Conservation (phyloP, 2,797 vertebrate genomes). For the Alcedo quadribrachys region DNA sequence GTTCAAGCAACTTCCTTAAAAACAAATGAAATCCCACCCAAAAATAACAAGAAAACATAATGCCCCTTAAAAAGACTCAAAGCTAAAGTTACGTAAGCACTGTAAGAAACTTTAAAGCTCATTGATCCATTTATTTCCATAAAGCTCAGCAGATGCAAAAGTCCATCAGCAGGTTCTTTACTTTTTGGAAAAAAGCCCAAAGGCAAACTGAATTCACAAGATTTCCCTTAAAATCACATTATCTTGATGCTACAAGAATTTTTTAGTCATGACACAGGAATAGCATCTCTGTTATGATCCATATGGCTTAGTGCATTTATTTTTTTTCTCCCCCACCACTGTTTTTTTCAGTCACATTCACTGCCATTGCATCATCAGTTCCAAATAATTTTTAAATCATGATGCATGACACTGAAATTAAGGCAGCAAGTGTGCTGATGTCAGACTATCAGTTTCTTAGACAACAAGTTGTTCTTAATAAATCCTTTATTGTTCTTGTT, state of each 20-base stretch:
- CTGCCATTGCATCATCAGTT: not conserved
- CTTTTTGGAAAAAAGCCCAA: constrained; percentile 13
- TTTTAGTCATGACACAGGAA: constrained; percentile 37
- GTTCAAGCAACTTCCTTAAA: not conserved
- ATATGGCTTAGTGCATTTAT: not conserved
- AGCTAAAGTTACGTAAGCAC: not conserved
- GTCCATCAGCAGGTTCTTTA: not conserved
- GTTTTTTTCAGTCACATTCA: constrained; percentile 1
- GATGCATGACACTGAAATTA: not conserved
- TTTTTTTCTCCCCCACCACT: not conserved
- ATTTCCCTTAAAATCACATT: not conserved
- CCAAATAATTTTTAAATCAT: not conserved
- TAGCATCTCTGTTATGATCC: constrained; percentile 2
- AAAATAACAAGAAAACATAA: not conserved
- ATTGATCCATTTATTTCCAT: not conserved
- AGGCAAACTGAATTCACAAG: constrained; percentile 16
- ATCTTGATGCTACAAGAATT: constrained; percentile 17
- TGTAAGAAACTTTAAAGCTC: not conserved
- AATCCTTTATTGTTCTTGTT: not conserved
- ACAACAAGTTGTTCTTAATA: not conserved
- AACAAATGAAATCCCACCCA: not conserved
- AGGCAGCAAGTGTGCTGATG: not conserved
- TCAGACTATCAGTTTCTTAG: not conserved
- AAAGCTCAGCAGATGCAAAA: not conserved
- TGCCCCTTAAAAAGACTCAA: not conserved